Evolutionary conservation across 2,888 invertebrate genomes (phyloP).

Genomic region (Geotrupes spiniger): DNA sequence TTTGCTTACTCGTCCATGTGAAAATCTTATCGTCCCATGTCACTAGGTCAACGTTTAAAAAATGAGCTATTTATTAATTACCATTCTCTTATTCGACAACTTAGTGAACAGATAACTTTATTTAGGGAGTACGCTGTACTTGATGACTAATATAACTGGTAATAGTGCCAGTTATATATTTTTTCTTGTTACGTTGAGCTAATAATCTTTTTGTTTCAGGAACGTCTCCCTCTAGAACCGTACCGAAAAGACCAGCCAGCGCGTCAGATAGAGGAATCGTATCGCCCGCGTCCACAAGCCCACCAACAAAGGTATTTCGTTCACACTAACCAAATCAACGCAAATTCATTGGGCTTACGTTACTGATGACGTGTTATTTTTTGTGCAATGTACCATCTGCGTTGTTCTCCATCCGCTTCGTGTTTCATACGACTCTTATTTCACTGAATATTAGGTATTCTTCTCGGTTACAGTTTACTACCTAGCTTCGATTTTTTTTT

Average conservation of each 20-base stretch:
- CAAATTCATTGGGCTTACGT: too few relatives aligned
- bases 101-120: too few relatives aligned
- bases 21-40: too few relatives aligned
- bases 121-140: too few relatives aligned
- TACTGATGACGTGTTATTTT: conserved; percentile 4
- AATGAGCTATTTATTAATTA: too few relatives aligned
- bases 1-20: too few relatives aligned
- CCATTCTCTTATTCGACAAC: too few relatives aligned
- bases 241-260: conserved; percentile 52
- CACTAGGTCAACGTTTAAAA: too few relatives aligned
- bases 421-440: background rate
- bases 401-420: background rate
- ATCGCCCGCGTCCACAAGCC: conserved; percentile 50
- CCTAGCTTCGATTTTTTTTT: too few relatives aligned
- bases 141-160: background rate
- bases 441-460: background rate
- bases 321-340: background rate
- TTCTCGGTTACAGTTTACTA: background rate
- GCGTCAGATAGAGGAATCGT: conserved; percentile 48
- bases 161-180: background rate
- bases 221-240: conserved; percentile 50
- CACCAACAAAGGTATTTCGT: conserved; percentile 52
- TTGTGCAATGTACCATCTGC: conserved; percentile 20
- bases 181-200: background rate
- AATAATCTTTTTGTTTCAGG: conserved; percentile 46